A percentile compares a stretch with the other conserved stretches of the same genome.
These are phyloP conservation scores for Oreochromis spilurus DNA, from an alignment of 2,113 vertebrate genomes.

Conservation along the genomic window DNA sequence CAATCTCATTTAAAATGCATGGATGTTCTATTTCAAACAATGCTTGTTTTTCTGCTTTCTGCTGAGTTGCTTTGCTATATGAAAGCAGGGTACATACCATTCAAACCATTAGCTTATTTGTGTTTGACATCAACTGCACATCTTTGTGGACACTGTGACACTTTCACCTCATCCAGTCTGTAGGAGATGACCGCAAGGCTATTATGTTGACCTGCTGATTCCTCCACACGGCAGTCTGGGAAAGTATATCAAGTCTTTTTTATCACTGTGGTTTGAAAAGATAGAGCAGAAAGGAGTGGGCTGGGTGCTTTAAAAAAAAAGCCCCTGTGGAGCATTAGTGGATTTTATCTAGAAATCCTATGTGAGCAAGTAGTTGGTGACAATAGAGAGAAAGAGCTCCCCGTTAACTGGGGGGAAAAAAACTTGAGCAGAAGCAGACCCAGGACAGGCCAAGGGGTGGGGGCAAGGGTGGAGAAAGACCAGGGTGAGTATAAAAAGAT, in stretches of 20 bases:
- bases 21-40: not conserved
- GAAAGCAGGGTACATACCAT: not conserved
- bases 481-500: not conserved
- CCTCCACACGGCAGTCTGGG: not conserved
- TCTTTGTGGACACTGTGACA: not conserved
- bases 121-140: not conserved
- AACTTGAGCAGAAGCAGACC: not conserved
- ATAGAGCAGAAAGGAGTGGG: not conserved
- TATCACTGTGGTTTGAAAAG: not conserved
- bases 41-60: not conserved
- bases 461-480: rapidly evolving
- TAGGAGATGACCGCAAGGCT: not conserved
- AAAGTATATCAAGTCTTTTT: not conserved
- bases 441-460: not conserved
- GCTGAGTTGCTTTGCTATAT: not conserved
- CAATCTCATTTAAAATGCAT: not conserved
- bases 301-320: not conserved
- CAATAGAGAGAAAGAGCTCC: not conserved
- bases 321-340: rapidly evolving
- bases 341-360: not conserved
- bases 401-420: rapidly evolving
- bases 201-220: not conserved
- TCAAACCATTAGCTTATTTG: not conserved
- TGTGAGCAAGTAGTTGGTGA: not conserved
- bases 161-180: not conserved